phyloP scores from a whole-genome alignment of 35 echinoderm and acorn worm species.

The Lytechinus variegatus region DNA sequence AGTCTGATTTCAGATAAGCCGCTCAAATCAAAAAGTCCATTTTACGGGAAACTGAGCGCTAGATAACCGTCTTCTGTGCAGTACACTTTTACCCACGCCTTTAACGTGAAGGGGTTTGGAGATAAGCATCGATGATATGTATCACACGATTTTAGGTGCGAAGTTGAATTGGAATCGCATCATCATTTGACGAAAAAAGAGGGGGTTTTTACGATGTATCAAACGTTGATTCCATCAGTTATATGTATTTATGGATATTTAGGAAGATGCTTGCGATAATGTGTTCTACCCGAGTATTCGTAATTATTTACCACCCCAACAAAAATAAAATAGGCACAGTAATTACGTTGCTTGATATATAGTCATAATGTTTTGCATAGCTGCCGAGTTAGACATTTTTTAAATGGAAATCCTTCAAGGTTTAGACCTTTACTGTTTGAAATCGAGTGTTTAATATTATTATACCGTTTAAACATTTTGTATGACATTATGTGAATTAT shows the following conservation, averaged over 20 bases:
- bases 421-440: too few relatives aligned
- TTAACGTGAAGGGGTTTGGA: not conserved
- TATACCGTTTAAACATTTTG: too few relatives aligned
- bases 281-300: not conserved
- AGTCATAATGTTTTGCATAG: too few relatives aligned
- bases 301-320: not conserved
- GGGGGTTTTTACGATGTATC: not conserved
- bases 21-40: constrained; percentile 34
- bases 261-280: not conserved
- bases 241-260: not conserved
- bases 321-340: not conserved
- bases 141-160: constrained; percentile 11
- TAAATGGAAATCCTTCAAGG: too few relatives aligned
- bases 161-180: not conserved
- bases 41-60: constrained; percentile 22
- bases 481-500: too few relatives aligned
- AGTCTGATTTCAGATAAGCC: constrained; percentile 9
- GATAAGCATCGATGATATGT: not conserved
- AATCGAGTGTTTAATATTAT: too few relatives aligned
- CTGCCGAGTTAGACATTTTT: too few relatives aligned
- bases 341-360: not conserved
- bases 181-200: not conserved
- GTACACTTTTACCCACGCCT: not conserved
- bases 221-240: not conserved
- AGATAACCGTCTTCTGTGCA: not conserved